Evolutionary conservation across 1,140 invertebrate species (phyloP).

Genomic region (Elysia chlorotica): DNA sequence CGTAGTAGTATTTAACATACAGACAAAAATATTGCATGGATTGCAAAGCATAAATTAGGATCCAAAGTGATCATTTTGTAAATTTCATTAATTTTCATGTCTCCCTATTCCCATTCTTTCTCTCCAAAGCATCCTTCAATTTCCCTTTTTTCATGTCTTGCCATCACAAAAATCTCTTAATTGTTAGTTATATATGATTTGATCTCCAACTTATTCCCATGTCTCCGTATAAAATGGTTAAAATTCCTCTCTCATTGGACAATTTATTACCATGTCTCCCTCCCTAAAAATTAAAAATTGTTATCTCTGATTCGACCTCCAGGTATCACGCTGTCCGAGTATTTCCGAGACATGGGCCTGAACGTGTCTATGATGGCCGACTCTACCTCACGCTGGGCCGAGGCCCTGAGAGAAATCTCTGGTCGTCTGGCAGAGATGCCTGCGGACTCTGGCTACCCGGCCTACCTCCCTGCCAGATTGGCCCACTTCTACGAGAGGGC

Average conservation of each 20-base stretch:
- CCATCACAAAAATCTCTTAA: too few relatives aligned
- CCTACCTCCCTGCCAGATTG: slow-evolving; percentile 95
- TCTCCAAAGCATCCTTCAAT: too few relatives aligned
- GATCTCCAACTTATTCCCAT: neutral
- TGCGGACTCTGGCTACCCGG: slow-evolving; percentile 96
- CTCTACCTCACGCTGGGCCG: slow-evolving; percentile 99
- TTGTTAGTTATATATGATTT: too few relatives aligned
- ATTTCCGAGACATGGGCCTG: slow-evolving; percentile 99
- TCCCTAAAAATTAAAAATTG: neutral
- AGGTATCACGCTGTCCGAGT: slow-evolving; percentile 97
- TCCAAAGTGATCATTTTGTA: too few relatives aligned
- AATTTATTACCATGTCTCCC: neutral
- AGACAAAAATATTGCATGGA: too few relatives aligned
- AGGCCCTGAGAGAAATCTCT: slow-evolving; percentile 99
- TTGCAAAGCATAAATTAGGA: too few relatives aligned
- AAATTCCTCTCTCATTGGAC: neutral
- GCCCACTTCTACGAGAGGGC: slow-evolving; percentile 99
- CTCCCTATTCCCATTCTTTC: too few relatives aligned
- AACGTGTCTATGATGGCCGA: slow-evolving; percentile 99
- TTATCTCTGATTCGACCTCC: slow-evolving; percentile 12
- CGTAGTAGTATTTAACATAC: too few relatives aligned
- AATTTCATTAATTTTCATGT: too few relatives aligned
- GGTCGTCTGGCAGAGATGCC: slow-evolving; percentile 99
- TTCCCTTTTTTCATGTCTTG: too few relatives aligned
- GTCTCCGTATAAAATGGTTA: neutral